Evolutionary conservation across 2,797 vertebrate genomes (phyloP), one percentile per base, ranked within the genome.

Genomic region (Mormyrus hasselquistii): DNA sequence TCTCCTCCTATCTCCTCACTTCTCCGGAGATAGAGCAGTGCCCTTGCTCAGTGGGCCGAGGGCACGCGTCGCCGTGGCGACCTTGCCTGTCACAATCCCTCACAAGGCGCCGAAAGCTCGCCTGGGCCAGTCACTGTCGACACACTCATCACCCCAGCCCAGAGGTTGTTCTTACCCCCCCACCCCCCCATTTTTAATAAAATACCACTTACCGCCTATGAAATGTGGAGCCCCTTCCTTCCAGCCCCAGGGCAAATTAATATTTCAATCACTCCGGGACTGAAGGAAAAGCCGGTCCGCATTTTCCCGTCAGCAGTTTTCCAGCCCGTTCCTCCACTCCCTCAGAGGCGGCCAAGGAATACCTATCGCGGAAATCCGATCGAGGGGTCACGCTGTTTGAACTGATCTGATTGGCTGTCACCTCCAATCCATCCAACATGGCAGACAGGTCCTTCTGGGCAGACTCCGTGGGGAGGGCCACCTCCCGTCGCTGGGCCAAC

Each of bases 231-330:
- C 94, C 92, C 96, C 96, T 95, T 94, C 95, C 94, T 92, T 94
- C 94, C 95, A 91, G 97, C 98, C 96, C 89, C 94, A 94, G 97
- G 98, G 95, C 94, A 97, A 96, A 98, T 98, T 97, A 97, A 98
- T 98, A 98, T 98, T 98, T 98, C 94, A 98, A 93, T 97, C 97
- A 96, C 97, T 95, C 93, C 96, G 95, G 97, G 95, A 95, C 96
- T 92, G 91, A 90, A 94, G 95, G 93, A 91, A 91, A 94, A 95
- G 92, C 91, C 94, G 94, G 92, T 53, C 94, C 94, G 94, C 96
- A 93, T 91, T 94, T 94, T 96, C 94, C 95, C 95, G 95, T 97
- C 97, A 98, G 96, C 95, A 93, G 94, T 96, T 95, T 94, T 91
- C 93, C 44, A 69, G 57, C 79, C 86, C 25, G 89, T 87, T 93